These are phyloP conservation scores for Drosophila punjabiensis DNA, from an alignment of 1,140 invertebrate genomes.

Conservation along the genomic window DNA sequence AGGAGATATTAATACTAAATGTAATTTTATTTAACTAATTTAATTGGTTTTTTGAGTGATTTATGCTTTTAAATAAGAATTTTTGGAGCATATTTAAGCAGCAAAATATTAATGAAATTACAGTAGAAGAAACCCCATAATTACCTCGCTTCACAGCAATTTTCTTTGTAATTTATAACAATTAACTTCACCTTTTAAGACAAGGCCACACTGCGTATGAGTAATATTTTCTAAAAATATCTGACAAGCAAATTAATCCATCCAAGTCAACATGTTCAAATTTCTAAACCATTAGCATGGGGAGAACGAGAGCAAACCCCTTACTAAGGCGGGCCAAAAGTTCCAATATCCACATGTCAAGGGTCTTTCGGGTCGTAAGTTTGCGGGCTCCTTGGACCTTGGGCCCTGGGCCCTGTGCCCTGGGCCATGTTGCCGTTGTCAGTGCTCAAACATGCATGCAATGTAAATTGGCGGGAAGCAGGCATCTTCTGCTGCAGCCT, in stretches of 20 bases:
- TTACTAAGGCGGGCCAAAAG: slow-evolving; percentile 4
- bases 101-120: too few species aligned
- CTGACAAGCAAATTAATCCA: neutral
- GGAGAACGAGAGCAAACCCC: neutral
- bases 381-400: slow-evolving; percentile 29
- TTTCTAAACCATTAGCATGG: slow-evolving; percentile 16
- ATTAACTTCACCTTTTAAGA: neutral
- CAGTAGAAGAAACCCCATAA: too few species aligned
- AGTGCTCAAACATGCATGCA: slow-evolving; percentile 71
- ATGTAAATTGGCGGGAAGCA: slow-evolving; percentile 69
- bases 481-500: slow-evolving; percentile 33
- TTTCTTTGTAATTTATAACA: neutral
- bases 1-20: rapidly evolving
- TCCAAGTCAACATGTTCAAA: slow-evolving; percentile 2
- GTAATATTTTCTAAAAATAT: slow-evolving; percentile 2
- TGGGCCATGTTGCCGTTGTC: slow-evolving; percentile 38
- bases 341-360: slow-evolving; percentile 45
- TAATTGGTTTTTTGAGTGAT: neutral
- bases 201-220: slow-evolving; percentile 21
- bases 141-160: neutral
- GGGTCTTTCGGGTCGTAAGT: slow-evolving; percentile 23
- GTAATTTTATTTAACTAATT: neutral
- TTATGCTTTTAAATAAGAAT: too few species aligned
- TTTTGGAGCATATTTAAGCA: too few species aligned
- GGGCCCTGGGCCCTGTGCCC: slow-evolving; percentile 13